Evolutionary conservation across 2,113 vertebrate genomes (phyloP).

Genomic region (Oncorhynchus clarkii): DNA sequence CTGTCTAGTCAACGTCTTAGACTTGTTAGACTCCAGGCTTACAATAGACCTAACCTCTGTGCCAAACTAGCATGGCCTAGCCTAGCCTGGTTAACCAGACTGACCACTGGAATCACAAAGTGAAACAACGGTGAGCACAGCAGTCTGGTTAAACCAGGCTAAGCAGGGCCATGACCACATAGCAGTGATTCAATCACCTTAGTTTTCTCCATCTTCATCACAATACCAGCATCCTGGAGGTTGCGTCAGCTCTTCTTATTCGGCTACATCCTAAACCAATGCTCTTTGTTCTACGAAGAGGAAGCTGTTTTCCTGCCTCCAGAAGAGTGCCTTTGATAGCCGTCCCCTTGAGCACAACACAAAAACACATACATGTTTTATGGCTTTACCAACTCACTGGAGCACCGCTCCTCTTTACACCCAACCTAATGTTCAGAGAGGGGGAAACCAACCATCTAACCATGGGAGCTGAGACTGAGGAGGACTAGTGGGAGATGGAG

Average conservation of each 20-base stretch:
- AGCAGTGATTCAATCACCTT: background rate
- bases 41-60: no score
- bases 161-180: no score
- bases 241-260: background rate
- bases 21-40: no score
- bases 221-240: background rate
- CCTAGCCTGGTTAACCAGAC: no score
- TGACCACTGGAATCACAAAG: no score
- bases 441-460: background rate
- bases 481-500: conserved; percentile 28
- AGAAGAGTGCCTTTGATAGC: conserved; percentile 40
- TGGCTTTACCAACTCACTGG: conserved; percentile 25
- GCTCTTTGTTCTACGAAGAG: conserved; percentile 44
- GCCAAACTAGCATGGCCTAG: no score
- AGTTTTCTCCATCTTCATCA: background rate
- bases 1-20: no score
- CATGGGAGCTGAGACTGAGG: conserved; percentile 18
- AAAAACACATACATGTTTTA: conserved; percentile 45
- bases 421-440: conserved; percentile 26
- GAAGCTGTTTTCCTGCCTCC: conserved; percentile 37
- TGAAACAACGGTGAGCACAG: no score
- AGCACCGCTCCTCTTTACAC: conserved; percentile 20
- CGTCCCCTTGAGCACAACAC: conserved; percentile 31
- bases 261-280: background rate
- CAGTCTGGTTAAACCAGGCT: no score